phyloP scores from a whole-genome alignment of 2,888 invertebrate species.

The Archips crataeganus region DNA sequence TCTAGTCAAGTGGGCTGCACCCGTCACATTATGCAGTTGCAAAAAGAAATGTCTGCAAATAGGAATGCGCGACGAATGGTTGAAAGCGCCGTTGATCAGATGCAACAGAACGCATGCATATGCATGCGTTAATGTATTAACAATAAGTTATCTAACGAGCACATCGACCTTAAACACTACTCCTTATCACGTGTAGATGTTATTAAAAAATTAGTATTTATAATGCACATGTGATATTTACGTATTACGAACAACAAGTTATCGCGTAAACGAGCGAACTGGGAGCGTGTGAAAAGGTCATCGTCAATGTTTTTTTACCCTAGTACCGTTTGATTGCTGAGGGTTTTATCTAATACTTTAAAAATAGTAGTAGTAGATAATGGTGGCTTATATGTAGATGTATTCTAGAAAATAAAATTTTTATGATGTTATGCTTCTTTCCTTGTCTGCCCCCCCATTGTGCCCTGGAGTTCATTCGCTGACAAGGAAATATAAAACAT shows the following conservation, averaged over 20 bases:
- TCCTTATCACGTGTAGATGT: constrained; percentile 23
- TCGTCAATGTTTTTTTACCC: neutral
- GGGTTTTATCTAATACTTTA: too few species aligned
- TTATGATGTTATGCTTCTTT: neutral
- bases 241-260: neutral
- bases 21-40: neutral
- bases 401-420: too few species aligned
- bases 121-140: neutral
- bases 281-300: neutral
- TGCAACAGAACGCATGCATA: neutral
- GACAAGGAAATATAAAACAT: neutral
- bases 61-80: constrained; percentile 6
- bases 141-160: constrained; percentile 24
- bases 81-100: constrained; percentile 2
- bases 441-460: neutral
- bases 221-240: neutral
- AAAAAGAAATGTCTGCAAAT: constrained; percentile 1
- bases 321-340: too few species aligned
- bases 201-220: too few species aligned
- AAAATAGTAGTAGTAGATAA: too few species aligned
- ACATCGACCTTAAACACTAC: constrained; percentile 35
- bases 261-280: neutral
- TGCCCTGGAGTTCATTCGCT: neutral
- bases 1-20: too few species aligned
- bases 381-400: too few species aligned